These are phyloP conservation scores for Rhipidura dahli DNA, from an alignment of 2,113 vertebrate species.

Conservation along the genomic window DNA sequence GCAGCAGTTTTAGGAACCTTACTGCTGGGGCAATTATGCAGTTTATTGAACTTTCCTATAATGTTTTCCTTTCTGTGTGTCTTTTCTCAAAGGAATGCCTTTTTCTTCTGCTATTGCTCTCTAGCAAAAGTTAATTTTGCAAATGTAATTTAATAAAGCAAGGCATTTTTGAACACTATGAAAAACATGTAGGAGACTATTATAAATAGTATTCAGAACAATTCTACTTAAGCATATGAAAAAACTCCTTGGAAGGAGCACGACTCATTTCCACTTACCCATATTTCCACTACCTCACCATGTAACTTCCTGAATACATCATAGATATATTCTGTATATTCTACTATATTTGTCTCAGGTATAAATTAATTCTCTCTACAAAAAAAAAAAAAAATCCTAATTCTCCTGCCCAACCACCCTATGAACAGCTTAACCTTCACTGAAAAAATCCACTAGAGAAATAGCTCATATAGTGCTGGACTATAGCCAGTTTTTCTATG, in stretches of 20 bases:
- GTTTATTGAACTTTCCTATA: not conserved
- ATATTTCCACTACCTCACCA: not conserved
- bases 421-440: not conserved
- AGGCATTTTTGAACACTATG: not conserved
- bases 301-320: not conserved
- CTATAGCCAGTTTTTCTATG: not conserved
- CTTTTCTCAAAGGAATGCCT: not conserved
- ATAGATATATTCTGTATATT: not conserved
- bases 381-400: not conserved
- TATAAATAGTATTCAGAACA: not conserved
- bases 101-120: not conserved
- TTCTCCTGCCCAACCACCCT: not conserved
- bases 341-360: not conserved
- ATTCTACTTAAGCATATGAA: not conserved
- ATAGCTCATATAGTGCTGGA: not conserved
- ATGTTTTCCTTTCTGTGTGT: not conserved
- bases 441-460: not conserved
- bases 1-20: not conserved
- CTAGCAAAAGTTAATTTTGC: not conserved
- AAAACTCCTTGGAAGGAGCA: not conserved
- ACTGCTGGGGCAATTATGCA: not conserved
- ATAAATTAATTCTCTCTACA: not conserved
- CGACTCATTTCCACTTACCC: not conserved
- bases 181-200: not conserved
- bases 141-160: not conserved